A percentile compares a stretch with the other conserved stretches of the same genome.
phyloP scores from a whole-genome alignment of 2,888 invertebrate genomes.

The Drosophila percnosoma region DNA sequence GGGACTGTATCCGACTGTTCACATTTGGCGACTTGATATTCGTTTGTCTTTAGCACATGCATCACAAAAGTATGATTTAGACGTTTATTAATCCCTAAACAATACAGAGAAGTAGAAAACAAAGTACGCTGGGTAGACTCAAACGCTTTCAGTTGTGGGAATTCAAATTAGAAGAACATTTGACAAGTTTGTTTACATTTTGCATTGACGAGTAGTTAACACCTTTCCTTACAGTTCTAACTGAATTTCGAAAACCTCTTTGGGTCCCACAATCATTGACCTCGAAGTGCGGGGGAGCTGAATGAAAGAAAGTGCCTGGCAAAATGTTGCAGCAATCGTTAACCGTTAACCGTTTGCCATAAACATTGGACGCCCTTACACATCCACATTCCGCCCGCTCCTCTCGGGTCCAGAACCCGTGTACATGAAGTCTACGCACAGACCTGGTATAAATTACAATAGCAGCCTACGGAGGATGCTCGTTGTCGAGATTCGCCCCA shows the following conservation, averaged over 20 bases:
- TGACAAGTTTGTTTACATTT: constrained; percentile 65
- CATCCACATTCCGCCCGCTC: background rate
- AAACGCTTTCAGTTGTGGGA: constrained; percentile 65
- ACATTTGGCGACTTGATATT: constrained; percentile 54
- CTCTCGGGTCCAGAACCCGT: background rate
- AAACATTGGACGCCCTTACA: constrained; percentile 48
- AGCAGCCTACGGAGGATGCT: constrained; percentile 47
- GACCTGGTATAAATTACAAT: constrained; percentile 72
- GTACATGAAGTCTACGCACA: constrained; percentile 51
- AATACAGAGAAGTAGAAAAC: constrained; percentile 35
- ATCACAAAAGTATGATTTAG: constrained; percentile 78
- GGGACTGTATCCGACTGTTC: constrained; percentile 4
- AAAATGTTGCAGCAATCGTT: constrained; percentile 51
- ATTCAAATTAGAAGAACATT: constrained; percentile 71
- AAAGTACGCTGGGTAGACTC: background rate
- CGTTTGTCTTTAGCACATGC: constrained; percentile 79
- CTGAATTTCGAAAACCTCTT: constrained; percentile 14
- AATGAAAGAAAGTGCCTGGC: constrained; percentile 32
- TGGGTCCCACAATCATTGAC: constrained; percentile 30
- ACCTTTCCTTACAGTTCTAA: constrained; percentile 46
- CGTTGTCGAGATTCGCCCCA: constrained; percentile 54
- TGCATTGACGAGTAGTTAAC: constrained; percentile 63
- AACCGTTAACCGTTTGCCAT: constrained; percentile 50
- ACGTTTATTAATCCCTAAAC: constrained; percentile 77
- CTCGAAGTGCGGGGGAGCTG: constrained; percentile 20